A percentile compares a stretch with the other conserved stretches of the same genome.
Evolutionary conservation across 1,140 invertebrate genomes (phyloP).

Genomic region (Acyrthosiphon pisum): DNA sequence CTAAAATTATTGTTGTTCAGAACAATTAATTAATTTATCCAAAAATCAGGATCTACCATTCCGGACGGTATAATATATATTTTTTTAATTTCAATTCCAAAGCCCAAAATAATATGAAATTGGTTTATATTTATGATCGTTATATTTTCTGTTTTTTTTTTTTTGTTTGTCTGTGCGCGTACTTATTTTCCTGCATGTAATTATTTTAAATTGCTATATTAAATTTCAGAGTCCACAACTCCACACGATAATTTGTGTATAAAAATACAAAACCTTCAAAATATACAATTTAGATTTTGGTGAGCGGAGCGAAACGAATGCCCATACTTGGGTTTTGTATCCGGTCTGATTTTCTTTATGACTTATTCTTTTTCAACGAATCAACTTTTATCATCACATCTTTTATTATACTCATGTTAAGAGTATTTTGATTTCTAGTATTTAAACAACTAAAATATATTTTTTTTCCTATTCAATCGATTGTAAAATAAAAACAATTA

Average conservation of each 20-base stretch:
- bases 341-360: background rate
- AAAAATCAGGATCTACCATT: background rate
- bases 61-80: background rate
- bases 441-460: background rate
- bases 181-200: background rate
- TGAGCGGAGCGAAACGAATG: background rate
- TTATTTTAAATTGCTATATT: background rate
- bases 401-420: background rate
- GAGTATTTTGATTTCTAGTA: background rate
- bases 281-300: background rate
- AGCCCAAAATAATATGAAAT: background rate
- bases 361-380: background rate
- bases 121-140: background rate
- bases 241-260: background rate
- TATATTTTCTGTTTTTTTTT: background rate
- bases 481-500: background rate
- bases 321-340: background rate
- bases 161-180: background rate
- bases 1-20: background rate
- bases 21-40: background rate
- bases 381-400: background rate
- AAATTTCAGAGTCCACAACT: background rate
- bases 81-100: background rate
- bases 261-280: slow-evolving; percentile 7
- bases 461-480: background rate